These are phyloP conservation scores for Gnathonemus echidnorhynchus DNA, from an alignment of 2,113 vertebrate species.

Conservation along the genomic window DNA sequence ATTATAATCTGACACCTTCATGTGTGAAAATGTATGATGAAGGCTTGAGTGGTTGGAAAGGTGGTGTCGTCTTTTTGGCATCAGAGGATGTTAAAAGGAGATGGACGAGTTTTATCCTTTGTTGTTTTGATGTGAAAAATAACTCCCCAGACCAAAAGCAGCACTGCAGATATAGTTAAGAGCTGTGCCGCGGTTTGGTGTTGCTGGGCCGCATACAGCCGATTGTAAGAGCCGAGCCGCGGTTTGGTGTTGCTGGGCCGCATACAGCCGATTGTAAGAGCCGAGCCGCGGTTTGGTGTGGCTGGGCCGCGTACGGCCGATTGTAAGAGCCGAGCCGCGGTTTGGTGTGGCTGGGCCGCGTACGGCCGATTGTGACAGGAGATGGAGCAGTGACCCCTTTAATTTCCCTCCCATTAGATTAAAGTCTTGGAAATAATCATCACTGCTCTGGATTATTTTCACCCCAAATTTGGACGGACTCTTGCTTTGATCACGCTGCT, in stretches of 20 bases:
- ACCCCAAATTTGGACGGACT: background rate
- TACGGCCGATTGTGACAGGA: background rate
- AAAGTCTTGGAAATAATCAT: slow-evolving; percentile 8
- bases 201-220: background rate
- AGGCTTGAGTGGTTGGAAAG: background rate
- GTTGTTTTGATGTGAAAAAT: background rate
- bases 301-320: background rate
- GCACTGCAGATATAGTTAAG: background rate
- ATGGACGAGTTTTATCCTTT: background rate
- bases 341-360: background rate
- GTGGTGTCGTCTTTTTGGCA: background rate
- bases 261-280: background rate
- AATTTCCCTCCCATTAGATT: background rate
- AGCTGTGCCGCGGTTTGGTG: background rate
- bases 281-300: too few relatives aligned
- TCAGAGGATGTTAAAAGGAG: background rate
- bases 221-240: too few relatives aligned
- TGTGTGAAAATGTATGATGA: background rate
- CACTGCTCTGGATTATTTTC: background rate
- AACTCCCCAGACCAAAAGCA: background rate
- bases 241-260: too few relatives aligned
- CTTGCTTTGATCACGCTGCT: background rate
- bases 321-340: too few relatives aligned
- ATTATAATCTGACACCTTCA: background rate
- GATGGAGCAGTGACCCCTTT: background rate